phyloP scores from a whole-genome alignment of 35 echinoderm and acorn worm species.

The Apostichopus californicus region DNA sequence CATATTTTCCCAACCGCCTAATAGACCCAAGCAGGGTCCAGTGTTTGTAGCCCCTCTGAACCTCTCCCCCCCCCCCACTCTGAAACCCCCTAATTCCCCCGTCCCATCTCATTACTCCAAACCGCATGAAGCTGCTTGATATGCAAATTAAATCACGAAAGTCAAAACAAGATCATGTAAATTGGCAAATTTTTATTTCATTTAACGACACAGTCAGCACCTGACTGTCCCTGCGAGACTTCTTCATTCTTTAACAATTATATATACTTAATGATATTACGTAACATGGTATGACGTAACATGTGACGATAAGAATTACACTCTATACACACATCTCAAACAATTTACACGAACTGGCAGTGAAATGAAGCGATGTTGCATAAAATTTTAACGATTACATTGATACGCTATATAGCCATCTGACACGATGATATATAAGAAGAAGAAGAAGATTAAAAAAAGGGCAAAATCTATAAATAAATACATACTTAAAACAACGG shows the following conservation, averaged over 20 bases:
- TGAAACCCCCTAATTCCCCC: too few species aligned
- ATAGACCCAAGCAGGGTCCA: too few species aligned
- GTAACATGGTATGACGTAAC: too few species aligned
- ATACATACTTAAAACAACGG: neutral
- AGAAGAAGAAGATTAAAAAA: too few species aligned
- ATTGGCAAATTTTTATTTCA: neutral
- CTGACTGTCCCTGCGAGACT: neutral
- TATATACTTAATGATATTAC: constrained; percentile 2
- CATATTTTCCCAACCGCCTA: too few species aligned
- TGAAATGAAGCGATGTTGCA: constrained; percentile 41
- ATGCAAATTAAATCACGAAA: too few species aligned
- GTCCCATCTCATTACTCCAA: too few species aligned
- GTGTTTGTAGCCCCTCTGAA: too few species aligned
- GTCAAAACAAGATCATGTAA: neutral
- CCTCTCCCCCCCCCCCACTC: too few species aligned
- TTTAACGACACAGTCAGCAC: neutral
- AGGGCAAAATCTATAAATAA: neutral
- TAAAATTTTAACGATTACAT: constrained; percentile 17
- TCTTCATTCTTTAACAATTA: neutral
- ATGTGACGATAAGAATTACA: neutral
- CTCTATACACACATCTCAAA: constrained; percentile 4
- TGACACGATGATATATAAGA: neutral
- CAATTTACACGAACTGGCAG: constrained; percentile 29
- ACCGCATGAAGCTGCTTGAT: too few species aligned
- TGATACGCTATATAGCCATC: neutral